Percentiles rank a stretch among this genome's conserved stretches.
Conservation (phyloP, 2,888 invertebrate genomes). For the Philereme vetulata region DNA sequence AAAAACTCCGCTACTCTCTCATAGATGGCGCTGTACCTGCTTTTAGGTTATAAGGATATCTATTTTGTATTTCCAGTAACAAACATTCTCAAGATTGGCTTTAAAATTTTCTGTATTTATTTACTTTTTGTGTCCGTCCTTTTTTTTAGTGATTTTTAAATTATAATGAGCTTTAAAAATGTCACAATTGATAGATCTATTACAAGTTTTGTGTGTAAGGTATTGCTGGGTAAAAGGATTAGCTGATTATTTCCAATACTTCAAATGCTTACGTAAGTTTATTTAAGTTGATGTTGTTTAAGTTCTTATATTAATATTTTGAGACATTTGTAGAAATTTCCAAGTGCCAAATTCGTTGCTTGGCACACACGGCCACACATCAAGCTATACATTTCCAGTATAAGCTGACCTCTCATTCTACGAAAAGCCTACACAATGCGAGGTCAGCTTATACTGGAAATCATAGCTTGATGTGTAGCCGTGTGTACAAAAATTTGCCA, state of each 20-base stretch:
- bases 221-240: too few relatives aligned
- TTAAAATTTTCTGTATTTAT: slow-evolving; percentile 31
- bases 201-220: too few relatives aligned
- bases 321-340: slow-evolving; percentile 48
- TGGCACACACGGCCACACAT: too few relatives aligned
- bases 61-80: slow-evolving; percentile 28
- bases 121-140: slow-evolving; percentile 36
- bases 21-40: slow-evolving; percentile 21
- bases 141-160: slow-evolving; percentile 15
- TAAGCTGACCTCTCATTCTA: too few relatives aligned
- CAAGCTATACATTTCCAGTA: too few relatives aligned
- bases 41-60: slow-evolving; percentile 12
- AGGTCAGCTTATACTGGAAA: too few relatives aligned
- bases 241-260: not conserved
- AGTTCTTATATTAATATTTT: not conserved
- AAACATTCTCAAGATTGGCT: slow-evolving; percentile 36
- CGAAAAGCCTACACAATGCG: too few relatives aligned
- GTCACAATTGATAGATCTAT: too few relatives aligned
- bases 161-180: slow-evolving; percentile 1
- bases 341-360: slow-evolving; percentile 69
- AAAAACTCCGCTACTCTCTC: slow-evolving; percentile 14
- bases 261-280: slow-evolving; percentile 7
- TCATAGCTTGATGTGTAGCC: too few relatives aligned
- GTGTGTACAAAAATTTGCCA: slow-evolving; percentile 71
- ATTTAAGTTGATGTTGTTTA: slow-evolving; percentile 12